Evolutionary conservation across 2,113 vertebrate genomes (phyloP).

Genomic region (Camelus bactrianus): DNA sequence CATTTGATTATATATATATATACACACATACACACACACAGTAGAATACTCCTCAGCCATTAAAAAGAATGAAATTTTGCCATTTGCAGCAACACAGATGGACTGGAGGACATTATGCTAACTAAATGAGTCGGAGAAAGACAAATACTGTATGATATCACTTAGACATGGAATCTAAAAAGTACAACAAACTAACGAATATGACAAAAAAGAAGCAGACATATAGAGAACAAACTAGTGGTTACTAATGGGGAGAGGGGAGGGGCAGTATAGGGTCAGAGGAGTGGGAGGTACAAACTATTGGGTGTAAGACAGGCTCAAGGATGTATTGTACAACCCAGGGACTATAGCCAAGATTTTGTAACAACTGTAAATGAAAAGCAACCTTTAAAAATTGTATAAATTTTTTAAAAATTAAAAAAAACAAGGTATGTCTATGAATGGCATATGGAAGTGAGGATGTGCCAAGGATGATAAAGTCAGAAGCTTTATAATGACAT

Average conservation of each 20-base stretch:
- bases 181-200: background rate
- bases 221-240: background rate
- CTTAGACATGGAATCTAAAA: background rate
- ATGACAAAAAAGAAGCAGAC: background rate
- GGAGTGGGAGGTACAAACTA: no score
- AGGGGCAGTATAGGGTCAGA: rapidly evolving
- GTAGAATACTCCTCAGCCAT: background rate
- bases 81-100: background rate
- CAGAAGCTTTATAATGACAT: background rate
- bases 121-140: background rate
- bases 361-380: background rate
- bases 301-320: background rate
- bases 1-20: no score
- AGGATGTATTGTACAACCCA: background rate
- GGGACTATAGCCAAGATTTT: background rate
- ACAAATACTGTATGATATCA: background rate
- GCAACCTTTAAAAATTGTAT: background rate
- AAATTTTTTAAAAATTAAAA: background rate
- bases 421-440: background rate
- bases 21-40: background rate
- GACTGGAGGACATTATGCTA: background rate
- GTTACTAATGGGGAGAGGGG: background rate
- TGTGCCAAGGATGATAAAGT: background rate
- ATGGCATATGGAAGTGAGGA: background rate
- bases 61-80: background rate